These are phyloP conservation scores for Tribolium castaneum DNA, from an alignment of 1,140 invertebrate species.

Conservation along the genomic window DNA sequence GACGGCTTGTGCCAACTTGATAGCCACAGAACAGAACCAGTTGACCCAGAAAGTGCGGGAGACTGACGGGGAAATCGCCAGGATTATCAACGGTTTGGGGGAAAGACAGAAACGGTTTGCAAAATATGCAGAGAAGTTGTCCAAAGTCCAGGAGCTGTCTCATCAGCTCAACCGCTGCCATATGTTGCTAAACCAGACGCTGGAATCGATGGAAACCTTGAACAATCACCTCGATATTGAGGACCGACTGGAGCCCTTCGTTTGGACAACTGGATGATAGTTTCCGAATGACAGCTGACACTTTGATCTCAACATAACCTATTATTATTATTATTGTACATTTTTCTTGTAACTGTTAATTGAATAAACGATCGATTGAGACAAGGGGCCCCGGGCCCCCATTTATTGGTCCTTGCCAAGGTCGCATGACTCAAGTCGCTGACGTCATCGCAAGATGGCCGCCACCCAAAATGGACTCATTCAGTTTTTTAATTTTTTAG, in stretches of 20 bases:
- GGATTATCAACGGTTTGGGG: conserved; percentile 75
- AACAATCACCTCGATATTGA: conserved; percentile 87
- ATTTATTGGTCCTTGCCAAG: neutral
- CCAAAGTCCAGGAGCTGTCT: conserved; percentile 81
- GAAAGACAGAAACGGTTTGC: conserved; percentile 87
- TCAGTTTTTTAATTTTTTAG: conserved; percentile 21
- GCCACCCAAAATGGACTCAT: conserved; percentile 25
- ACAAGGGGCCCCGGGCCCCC: no score
- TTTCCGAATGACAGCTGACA: conserved; percentile 16
- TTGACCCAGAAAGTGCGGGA: conserved; percentile 80
- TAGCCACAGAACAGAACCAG: conserved; percentile 79
- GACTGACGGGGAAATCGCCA: conserved; percentile 80
- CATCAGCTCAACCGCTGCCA: conserved; percentile 86
- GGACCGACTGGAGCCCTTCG: conserved; percentile 89
- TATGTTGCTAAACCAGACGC: conserved; percentile 83
- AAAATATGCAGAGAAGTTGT: conserved; percentile 85
- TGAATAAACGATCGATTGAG: neutral
- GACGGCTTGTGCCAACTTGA: conserved; percentile 75
- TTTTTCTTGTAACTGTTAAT: neutral
- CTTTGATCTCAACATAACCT: neutral
- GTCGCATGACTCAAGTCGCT: neutral
- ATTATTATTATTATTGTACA: no score
- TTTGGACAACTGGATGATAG: conserved; percentile 83
- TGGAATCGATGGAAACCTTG: conserved; percentile 85
- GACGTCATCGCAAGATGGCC: conserved; percentile 28